These are phyloP conservation scores for Saccostrea echinata DNA, from an alignment of 1,140 invertebrate genomes.

Conservation along the genomic window DNA sequence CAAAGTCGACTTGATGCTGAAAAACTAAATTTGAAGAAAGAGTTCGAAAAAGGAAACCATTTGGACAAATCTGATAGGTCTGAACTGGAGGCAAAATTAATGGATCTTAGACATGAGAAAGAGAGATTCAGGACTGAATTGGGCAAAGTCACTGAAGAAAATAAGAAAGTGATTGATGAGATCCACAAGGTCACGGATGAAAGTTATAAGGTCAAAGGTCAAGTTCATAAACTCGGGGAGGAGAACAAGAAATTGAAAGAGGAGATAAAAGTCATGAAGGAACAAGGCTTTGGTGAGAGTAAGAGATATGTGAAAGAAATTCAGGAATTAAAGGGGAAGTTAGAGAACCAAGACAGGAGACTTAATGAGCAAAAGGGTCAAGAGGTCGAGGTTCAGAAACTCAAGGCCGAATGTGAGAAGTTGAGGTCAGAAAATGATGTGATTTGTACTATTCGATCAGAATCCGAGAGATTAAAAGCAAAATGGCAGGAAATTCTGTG, in stretches of 20 bases:
- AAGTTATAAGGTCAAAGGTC: conserved; percentile 47
- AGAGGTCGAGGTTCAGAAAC: conserved; percentile 20
- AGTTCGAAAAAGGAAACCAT: conserved; percentile 28
- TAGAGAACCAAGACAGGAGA: conserved; percentile 40
- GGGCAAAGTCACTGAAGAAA: conserved; percentile 49
- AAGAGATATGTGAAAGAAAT: conserved; percentile 55
- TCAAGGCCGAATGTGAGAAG: conserved; percentile 19
- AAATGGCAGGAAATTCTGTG: conserved; percentile 42
- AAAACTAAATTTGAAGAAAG: conserved; percentile 51
- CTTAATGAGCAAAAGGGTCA: conserved; percentile 38
- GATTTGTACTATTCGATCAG: background rate
- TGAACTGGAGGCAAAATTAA: conserved; percentile 45
- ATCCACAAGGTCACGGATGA: conserved; percentile 50
- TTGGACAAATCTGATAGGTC: background rate
- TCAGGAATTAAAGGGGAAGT: conserved; percentile 46
- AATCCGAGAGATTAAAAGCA: conserved; percentile 9
- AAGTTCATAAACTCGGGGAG: conserved; percentile 25
- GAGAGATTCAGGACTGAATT: conserved; percentile 49
- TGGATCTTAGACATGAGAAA: conserved; percentile 50
- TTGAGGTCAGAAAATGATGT: conserved; percentile 6
- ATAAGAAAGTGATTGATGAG: conserved; percentile 54
- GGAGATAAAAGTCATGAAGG: conserved; percentile 46
- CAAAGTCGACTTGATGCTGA: conserved; percentile 57
- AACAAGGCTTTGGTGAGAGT: conserved; percentile 10
- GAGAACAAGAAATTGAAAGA: conserved; percentile 51